phyloP scores from a whole-genome alignment of 2,113 vertebrate species.

The Myxocyprinus asiaticus region DNA sequence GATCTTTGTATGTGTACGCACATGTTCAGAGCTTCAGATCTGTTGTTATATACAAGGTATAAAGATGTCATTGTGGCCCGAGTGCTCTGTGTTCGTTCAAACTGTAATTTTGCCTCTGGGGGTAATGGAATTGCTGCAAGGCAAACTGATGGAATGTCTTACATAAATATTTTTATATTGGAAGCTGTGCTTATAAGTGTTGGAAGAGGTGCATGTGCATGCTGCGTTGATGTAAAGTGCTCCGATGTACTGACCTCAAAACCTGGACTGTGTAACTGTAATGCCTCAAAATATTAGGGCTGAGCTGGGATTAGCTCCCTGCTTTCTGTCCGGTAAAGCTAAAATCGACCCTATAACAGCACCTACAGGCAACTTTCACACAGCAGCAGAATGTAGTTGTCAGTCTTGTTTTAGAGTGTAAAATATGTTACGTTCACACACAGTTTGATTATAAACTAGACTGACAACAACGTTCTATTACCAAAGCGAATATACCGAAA shows the following conservation, averaged over 20 bases:
- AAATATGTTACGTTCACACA: no score
- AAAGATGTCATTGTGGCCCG: conserved; percentile 36
- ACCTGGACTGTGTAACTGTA: conserved; percentile 5
- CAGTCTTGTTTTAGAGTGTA: no score
- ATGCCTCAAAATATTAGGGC: not conserved
- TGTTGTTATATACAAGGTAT: conserved; percentile 38
- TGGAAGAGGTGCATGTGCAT: conserved; percentile 12
- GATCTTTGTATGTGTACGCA: not conserved
- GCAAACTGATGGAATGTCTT: conserved; percentile 39
- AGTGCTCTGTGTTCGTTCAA: conserved; percentile 35
- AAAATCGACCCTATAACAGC: no score
- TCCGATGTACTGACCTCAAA: conserved; percentile 11
- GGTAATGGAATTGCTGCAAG: conserved; percentile 15
- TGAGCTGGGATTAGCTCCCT: not conserved
- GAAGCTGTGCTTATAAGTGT: conserved; percentile 15
- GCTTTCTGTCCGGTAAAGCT: not conserved
- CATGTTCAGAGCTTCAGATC: not conserved
- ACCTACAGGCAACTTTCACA: no score
- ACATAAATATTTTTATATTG: conserved; percentile 37
- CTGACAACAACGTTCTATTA: no score
- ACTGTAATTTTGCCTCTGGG: conserved; percentile 27
- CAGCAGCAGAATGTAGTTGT: no score
- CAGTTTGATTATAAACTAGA: no score
- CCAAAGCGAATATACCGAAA: no score
- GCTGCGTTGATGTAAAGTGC: conserved; percentile 12